phyloP scores from a whole-genome alignment of 2,797 vertebrate species.

The Peromyscus aztecus region DNA sequence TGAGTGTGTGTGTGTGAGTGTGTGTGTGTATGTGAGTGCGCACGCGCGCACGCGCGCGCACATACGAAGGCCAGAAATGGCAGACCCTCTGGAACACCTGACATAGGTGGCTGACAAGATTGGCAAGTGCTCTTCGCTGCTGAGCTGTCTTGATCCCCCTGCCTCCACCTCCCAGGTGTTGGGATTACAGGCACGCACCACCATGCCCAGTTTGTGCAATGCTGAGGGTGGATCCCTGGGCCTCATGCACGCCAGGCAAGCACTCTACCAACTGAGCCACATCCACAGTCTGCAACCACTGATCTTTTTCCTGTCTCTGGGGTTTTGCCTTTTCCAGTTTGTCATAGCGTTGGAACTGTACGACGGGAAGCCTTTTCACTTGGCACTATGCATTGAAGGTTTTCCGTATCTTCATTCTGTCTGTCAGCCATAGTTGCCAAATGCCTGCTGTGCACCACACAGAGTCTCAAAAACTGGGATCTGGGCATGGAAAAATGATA shows the following conservation, averaged over 20 bases:
- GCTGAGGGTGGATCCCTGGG: not conserved
- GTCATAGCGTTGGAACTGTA: not conserved
- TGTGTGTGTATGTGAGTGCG: not conserved
- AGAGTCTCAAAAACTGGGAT: not conserved
- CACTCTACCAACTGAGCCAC: not conserved
- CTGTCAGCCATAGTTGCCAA: not conserved
- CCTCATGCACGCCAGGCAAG: not conserved
- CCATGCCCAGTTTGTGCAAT: not conserved
- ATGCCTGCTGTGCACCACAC: not conserved
- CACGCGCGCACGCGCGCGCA: no score
- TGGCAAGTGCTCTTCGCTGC: no score
- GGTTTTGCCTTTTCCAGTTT: slow-evolving; percentile 1
- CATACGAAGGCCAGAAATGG: not conserved
- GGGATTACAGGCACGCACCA: not conserved
- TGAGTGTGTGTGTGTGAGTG: not conserved
- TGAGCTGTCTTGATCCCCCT: not conserved
- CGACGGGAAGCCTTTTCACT: not conserved
- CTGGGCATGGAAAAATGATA: not conserved
- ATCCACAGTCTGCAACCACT: not conserved
- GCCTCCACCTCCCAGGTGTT: not conserved
- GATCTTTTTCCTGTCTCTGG: not conserved
- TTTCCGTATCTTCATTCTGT: not conserved
- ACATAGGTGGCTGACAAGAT: not conserved
- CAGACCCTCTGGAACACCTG: not conserved
- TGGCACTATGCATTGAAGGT: not conserved